phyloP scores from a whole-genome alignment of 2,888 invertebrate species.

The Sacculina carcini region DNA sequence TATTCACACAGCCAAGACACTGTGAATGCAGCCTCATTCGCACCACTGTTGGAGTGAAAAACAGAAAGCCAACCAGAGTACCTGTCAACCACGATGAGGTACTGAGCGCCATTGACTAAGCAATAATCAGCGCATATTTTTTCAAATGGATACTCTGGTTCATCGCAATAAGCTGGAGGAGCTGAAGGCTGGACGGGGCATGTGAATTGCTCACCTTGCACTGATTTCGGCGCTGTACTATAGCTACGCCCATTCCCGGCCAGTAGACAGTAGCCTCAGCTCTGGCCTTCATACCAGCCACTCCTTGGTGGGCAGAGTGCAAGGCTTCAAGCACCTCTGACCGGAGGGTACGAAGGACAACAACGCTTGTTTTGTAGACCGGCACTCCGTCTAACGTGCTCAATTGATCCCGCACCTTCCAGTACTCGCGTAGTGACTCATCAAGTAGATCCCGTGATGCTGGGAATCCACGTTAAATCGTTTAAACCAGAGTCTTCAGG shows the following conservation, averaged over 20 bases:
- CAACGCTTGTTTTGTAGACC: slow-evolving; percentile 2
- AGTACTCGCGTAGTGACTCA: background rate
- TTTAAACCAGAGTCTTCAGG: background rate
- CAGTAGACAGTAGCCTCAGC: slow-evolving; percentile 5
- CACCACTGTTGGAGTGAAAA: background rate
- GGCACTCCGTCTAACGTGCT: slow-evolving; percentile 1
- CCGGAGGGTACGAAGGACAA: slow-evolving; percentile 4
- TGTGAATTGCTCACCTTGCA: slow-evolving; percentile 3
- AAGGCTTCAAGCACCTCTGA: slow-evolving; percentile 2
- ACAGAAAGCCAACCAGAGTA: slow-evolving; percentile 5
- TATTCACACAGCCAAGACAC: background rate
- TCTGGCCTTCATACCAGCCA: background rate
- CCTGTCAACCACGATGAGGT: slow-evolving; percentile 3
- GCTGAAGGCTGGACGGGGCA: slow-evolving; percentile 6
- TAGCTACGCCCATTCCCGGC: slow-evolving; percentile 4
- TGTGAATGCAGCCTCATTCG: background rate
- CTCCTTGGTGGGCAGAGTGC: slow-evolving; percentile 7
- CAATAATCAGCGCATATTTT: slow-evolving; percentile 4
- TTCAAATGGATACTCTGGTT: slow-evolving; percentile 5
- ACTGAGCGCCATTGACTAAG: background rate
- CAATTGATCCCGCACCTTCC: background rate
- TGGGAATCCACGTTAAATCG: slow-evolving; percentile 1
- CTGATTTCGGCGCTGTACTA: background rate
- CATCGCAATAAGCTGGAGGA: background rate
- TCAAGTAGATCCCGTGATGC: background rate